Base-by-base conservation (phyloP, 2,888 invertebrate species). In the Drosophila prolongata region DNA sequence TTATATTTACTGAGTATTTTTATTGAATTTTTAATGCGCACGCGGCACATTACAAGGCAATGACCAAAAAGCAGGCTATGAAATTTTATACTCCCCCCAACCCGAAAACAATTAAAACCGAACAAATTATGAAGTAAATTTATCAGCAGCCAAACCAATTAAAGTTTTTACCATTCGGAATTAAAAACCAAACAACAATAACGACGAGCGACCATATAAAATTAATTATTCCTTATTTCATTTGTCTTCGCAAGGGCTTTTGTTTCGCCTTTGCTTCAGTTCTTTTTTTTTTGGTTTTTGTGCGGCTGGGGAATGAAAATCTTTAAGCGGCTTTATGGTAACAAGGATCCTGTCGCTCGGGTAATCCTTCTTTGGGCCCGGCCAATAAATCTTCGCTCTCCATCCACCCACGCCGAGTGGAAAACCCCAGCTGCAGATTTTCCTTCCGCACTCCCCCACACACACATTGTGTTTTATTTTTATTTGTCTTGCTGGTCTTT, bases 311-410 rank as follows among this genome's bases (percentile, higher is more conserved):
- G 79, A 82, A 82, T 81, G 76, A 82, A 80, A 81, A 82, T 81
- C 80, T 81, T 82, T 81, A 81, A 81, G 80, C 82, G 76, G 80
- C 82, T 81, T 81, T 79, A 78, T 76, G 73, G 80, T 73, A 75
- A 80, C 80, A 75, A 75, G 77, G 62, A 52, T 66, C 40, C 66
- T 47, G 64, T 64, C 64, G 66, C 47, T 54, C 35, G 64, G 46
- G 64, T 66, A 66, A 66, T 64, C 64, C 64, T 66, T 53, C 60
- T 59, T 50, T 50, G 40, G 43, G 59, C 49, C 60, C 35, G 43
- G 43, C 62, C 83, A 82, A 81, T 82, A 82, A 81, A 80, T 81
- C 83, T 82, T 82, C 52, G 67, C 70, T 53, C 52, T 37, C 38
- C 59, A 38, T 54, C 13, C 46, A 19, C 53, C 53, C 52, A 59